phyloP scores from a whole-genome alignment of 1,140 invertebrate genomes.

The Drosophila guanche region DNA sequence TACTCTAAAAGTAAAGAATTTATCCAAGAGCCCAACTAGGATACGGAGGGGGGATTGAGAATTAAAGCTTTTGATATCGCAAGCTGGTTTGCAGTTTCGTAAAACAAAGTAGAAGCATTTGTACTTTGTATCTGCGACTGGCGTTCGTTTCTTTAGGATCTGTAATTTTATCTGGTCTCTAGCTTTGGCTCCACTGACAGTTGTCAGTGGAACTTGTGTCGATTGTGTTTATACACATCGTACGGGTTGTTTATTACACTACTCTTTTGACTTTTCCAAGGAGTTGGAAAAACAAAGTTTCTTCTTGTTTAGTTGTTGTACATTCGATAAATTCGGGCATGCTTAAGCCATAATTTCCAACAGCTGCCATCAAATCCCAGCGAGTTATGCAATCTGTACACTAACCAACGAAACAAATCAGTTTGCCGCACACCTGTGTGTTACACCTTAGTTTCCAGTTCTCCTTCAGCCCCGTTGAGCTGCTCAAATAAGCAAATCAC shows the following conservation, averaged over 20 bases:
- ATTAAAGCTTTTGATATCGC: conserved; percentile 56
- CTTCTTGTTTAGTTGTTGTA: too few relatives aligned
- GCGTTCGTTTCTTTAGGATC: conserved; percentile 1
- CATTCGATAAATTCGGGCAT: background rate
- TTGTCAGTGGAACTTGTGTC: conserved; percentile 9
- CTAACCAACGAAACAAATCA: conserved; percentile 51
- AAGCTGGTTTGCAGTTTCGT: conserved; percentile 34
- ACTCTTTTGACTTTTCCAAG: too few relatives aligned
- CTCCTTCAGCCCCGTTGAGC: conserved; percentile 15
- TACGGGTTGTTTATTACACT: background rate
- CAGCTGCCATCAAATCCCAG: conserved; percentile 47
- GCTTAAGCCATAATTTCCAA: conserved; percentile 43
- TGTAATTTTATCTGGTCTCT: conserved; percentile 32
- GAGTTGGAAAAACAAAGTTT: too few relatives aligned
- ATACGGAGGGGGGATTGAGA: conserved; percentile 15
- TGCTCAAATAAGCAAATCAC: conserved; percentile 69
- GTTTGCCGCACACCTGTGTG: conserved; percentile 46
- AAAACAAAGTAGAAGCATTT: conserved; percentile 28
- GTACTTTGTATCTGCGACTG: conserved; percentile 24
- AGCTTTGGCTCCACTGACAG: conserved; percentile 28
- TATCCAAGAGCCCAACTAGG: conserved; percentile 27
- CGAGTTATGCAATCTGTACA: conserved; percentile 50
- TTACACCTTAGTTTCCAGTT: background rate
- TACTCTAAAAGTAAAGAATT: conserved; percentile 26
- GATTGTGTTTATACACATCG: background rate